phyloP scores from a whole-genome alignment of 2,113 vertebrate species.

The Oenanthe oenanthe region DNA sequence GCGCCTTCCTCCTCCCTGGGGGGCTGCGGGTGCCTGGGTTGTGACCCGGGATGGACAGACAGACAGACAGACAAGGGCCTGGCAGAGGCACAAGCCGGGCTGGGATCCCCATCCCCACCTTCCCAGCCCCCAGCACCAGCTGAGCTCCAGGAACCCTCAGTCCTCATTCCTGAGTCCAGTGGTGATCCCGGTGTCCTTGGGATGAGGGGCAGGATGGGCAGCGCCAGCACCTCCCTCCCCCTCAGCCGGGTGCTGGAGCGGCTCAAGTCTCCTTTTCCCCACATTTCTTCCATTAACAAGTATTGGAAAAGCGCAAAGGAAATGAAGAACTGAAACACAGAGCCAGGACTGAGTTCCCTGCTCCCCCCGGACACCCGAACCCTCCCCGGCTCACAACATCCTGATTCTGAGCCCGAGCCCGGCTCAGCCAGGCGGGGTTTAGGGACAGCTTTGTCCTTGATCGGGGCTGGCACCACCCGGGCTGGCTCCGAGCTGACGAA shows the following conservation, averaged over 20 bases:
- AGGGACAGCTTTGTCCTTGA: neutral
- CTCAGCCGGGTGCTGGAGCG: neutral
- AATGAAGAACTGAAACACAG: accelerated
- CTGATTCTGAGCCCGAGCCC: accelerated
- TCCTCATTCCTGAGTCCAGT: accelerated
- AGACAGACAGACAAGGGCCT: accelerated
- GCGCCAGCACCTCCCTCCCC: neutral
- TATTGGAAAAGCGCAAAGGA: neutral
- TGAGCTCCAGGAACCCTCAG: neutral
- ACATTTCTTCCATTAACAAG: accelerated
- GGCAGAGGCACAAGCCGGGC: neutral
- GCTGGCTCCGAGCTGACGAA: neutral
- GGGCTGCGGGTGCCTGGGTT: neutral
- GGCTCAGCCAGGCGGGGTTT: neutral
- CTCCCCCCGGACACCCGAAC: accelerated
- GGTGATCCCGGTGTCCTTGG: neutral
- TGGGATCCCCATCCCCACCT: neutral
- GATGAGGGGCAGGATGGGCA: accelerated
- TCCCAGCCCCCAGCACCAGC: neutral
- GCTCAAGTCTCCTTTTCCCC: neutral
- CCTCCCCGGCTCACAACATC: neutral
- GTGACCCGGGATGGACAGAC: neutral
- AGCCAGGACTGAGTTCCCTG: neutral
- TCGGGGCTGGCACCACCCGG: neutral
- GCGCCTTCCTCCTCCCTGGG: no score